A percentile compares a stretch with the other conserved stretches of the same genome.
phyloP scores from a whole-genome alignment of 2,113 vertebrate genomes.

The Chlamydotis undulata region DNA sequence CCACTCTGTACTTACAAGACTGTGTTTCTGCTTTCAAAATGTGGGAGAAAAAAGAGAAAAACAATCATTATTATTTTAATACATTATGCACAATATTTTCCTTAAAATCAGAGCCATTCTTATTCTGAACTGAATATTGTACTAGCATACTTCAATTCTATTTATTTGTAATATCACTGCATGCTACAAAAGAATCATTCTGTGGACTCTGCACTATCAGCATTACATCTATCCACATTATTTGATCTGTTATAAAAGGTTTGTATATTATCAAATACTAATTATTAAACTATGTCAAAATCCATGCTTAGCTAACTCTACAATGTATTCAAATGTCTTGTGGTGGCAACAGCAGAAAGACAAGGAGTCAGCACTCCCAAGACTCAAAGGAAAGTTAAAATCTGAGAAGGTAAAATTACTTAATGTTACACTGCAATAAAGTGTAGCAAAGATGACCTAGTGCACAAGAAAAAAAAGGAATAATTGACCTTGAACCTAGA shows the following conservation, averaged over 20 bases:
- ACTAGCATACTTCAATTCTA: neutral
- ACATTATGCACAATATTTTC: neutral
- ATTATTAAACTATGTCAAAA: neutral
- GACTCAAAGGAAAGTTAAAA: neutral
- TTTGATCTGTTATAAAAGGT: neutral
- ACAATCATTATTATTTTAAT: neutral
- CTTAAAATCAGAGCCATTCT: neutral
- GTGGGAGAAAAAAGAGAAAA: neutral
- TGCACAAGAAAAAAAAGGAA: neutral
- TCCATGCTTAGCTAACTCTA: neutral
- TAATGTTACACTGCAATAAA: neutral
- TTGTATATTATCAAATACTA: neutral
- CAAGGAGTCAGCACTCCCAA: neutral
- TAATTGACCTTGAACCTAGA: neutral
- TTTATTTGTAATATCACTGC: neutral
- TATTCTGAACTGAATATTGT: neutral
- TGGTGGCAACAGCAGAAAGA: neutral
- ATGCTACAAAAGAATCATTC: neutral
- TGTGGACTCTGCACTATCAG: neutral
- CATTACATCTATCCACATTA: neutral
- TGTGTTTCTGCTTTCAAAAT: constrained; percentile 77
- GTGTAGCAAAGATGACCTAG: neutral
- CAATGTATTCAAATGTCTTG: neutral
- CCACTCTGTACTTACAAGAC: constrained; percentile 77
- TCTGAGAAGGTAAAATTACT: neutral